Conservation (phyloP, 2,888 invertebrate genomes). For the Rotaria magnacalcarata region DNA sequence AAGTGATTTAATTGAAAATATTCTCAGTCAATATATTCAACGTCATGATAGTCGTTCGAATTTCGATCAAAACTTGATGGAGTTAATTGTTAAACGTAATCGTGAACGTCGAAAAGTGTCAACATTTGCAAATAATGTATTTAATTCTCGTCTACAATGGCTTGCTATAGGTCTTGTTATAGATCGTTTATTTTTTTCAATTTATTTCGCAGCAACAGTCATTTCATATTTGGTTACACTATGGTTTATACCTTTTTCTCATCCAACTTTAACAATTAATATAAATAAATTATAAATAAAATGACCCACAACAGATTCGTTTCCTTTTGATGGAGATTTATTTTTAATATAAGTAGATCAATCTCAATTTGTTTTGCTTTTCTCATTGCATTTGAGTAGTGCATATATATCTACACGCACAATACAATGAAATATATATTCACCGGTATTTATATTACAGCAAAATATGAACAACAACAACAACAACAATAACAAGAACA, state of each 20-base stretch:
- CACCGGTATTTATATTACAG: neutral
- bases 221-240: neutral
- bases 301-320: too few species aligned
- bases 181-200: slow-evolving; percentile 12
- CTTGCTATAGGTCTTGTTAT: slow-evolving; percentile 5
- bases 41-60: neutral
- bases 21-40: neutral
- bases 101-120: neutral
- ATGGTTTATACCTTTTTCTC: slow-evolving; percentile 11
- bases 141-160: slow-evolving; percentile 32
- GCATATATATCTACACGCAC: too few species aligned
- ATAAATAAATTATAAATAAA: neutral
- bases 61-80: neutral
- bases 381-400: too few species aligned
- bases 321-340: too few species aligned
- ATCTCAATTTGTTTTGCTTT: too few species aligned
- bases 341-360: too few species aligned
- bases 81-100: slow-evolving; percentile 4
- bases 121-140: neutral
- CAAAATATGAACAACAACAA: neutral
- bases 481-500: too few species aligned
- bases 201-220: slow-evolving; percentile 1
- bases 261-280: slow-evolving; percentile 12
- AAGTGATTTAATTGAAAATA: slow-evolving; percentile 13
- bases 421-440: too few species aligned